phyloP scores from a whole-genome alignment of 2,113 vertebrate genomes.

The Aramus guarauna region DNA sequence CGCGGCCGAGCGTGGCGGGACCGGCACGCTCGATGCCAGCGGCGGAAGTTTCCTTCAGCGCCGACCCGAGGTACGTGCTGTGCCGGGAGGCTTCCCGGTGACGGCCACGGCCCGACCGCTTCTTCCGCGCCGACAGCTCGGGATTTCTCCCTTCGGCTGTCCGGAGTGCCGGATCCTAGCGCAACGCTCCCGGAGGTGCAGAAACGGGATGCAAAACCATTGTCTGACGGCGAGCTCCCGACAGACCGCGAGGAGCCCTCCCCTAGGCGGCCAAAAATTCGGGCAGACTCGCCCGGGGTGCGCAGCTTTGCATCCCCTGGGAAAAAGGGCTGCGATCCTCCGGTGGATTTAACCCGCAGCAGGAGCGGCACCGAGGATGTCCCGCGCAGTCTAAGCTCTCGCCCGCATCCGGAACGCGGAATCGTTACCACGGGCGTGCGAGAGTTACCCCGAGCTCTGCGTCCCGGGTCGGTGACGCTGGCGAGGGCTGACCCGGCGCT shows the following conservation, averaged over 20 bases:
- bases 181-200: rapidly evolving
- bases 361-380: not conserved
- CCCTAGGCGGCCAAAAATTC: rapidly evolving
- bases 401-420: not conserved
- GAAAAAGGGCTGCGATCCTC: rapidly evolving
- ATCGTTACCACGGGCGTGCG: rapidly evolving
- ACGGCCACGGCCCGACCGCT: not conserved
- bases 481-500: not conserved
- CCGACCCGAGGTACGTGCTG: not conserved
- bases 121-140: not conserved
- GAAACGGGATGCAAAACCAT: not conserved
- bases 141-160: not conserved
- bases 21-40: rapidly evolving
- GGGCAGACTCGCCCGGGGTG: not conserved
- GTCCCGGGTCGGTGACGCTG: rapidly evolving
- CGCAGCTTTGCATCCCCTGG: not conserved
- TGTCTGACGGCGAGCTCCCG: rapidly evolving
- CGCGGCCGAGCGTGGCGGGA: too few relatives aligned
- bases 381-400: rapidly evolving
- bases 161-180: not conserved
- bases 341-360: not conserved
- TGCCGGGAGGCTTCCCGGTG: not conserved
- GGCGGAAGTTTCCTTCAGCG: rapidly evolving
- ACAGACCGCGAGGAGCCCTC: not conserved
- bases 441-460: rapidly evolving